These are phyloP conservation scores for Polydrusus pterygomalis DNA, from an alignment of 2,888 invertebrate genomes.

Conservation along the genomic window DNA sequence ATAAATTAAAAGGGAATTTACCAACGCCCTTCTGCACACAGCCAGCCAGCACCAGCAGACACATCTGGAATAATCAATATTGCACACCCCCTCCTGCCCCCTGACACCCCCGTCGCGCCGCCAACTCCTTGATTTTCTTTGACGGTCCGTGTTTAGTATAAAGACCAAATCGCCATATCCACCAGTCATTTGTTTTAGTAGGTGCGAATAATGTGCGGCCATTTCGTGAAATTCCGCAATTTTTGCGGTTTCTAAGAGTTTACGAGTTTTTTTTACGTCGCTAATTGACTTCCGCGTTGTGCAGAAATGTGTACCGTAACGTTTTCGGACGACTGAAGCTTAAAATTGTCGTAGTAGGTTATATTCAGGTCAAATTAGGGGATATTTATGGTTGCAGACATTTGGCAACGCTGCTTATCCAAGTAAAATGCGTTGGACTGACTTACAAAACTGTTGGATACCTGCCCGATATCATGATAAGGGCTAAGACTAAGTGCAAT, in stretches of 20 bases:
- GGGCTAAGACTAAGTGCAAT: background rate
- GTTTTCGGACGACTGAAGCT: background rate
- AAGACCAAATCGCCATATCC: slow-evolving; percentile 51
- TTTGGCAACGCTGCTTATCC: slow-evolving; percentile 3
- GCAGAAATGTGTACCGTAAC: slow-evolving; percentile 1
- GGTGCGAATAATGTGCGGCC: slow-evolving; percentile 24
- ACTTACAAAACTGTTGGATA: background rate
- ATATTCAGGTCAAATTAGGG: background rate
- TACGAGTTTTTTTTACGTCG: slow-evolving; percentile 7
- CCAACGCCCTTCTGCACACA: slow-evolving; percentile 42
- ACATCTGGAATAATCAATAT: slow-evolving; percentile 70
- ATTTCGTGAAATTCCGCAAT: slow-evolving; percentile 6
- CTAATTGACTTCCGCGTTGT: background rate
- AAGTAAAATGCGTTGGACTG: background rate
- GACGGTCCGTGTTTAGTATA: slow-evolving; percentile 52
- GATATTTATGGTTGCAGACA: background rate
- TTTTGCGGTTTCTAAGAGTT: slow-evolving; percentile 9
- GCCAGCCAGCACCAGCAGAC: slow-evolving; percentile 55
- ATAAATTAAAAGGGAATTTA: slow-evolving; percentile 33
- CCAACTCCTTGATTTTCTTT: slow-evolving; percentile 53
- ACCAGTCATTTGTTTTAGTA: slow-evolving; percentile 43
- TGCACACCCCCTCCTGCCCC: slow-evolving; percentile 61
- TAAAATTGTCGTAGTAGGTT: background rate
- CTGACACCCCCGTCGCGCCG: slow-evolving; percentile 48
- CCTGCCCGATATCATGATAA: background rate